Conservation (phyloP, 2,113 vertebrate species). For the Calonectris borealis region DNA sequence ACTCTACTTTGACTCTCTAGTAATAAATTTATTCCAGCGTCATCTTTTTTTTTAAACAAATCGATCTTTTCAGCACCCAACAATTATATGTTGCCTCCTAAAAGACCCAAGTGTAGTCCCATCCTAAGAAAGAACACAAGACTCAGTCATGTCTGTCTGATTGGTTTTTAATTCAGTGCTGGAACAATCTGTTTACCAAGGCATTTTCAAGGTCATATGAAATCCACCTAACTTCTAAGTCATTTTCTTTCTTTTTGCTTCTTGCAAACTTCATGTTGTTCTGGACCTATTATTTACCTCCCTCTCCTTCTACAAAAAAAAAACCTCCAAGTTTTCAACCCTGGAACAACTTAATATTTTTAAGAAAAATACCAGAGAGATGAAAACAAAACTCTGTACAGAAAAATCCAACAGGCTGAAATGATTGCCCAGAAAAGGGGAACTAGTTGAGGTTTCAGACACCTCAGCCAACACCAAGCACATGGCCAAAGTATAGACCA, state of each 20-base stretch:
- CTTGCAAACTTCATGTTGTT: not conserved
- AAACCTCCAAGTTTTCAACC: not conserved
- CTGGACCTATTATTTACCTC: not conserved
- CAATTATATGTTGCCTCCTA: not conserved
- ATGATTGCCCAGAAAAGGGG: not conserved
- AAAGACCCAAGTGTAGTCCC: not conserved
- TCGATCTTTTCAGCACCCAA: not conserved
- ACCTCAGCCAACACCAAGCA: not conserved
- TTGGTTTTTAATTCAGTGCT: constrained; percentile 14
- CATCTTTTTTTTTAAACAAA: not conserved
- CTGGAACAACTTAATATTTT: not conserved
- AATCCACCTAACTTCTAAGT: not conserved
- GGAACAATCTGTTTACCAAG: constrained; percentile 17
- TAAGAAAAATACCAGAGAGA: not conserved
- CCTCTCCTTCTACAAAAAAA: not conserved
- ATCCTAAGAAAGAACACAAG: not conserved
- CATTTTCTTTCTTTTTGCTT: not conserved
- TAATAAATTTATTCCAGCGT: not conserved
- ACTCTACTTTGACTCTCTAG: not conserved
- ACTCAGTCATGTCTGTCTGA: not conserved
- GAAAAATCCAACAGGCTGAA: not conserved
- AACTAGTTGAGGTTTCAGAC: not conserved
- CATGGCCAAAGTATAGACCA: not conserved
- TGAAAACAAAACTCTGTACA: not conserved
- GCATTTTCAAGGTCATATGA: not conserved